Base-by-base conservation (phyloP, 1,140 invertebrate genomes). In the Aphelenchoides fujianensis region DNA sequence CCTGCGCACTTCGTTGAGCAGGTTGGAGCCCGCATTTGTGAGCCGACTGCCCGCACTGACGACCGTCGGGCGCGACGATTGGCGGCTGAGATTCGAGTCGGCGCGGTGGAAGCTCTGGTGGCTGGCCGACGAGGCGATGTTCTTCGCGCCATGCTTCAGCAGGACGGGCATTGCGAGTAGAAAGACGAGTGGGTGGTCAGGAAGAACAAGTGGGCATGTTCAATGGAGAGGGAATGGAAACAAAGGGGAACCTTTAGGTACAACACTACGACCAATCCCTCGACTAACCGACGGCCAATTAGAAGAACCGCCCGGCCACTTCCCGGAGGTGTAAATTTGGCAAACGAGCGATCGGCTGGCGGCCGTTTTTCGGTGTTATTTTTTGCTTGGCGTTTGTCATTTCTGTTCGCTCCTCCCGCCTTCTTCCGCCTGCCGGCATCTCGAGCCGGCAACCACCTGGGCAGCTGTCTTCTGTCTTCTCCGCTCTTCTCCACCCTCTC, bases 101-200 rank as follows among this genome's bases (percentile, higher is more conserved):
- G 63, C 63, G n/a, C 63, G 16, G 2, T 35, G 36, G 53, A 66
- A 36, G n/a, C 27, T 12, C 12, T 36, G 31, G 16, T 34, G 55
- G 53, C 63, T 66, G 32, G 12, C 32, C 34, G 32, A 66, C 12
- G 63, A 16, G 53, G 31, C 63, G 16, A 66, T 66, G 32, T 37
- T 31, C 34, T 66, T 66, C 36, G 32, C 36, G 12, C 63, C 63
- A 48, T 66, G 63, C 63, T 66, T 66, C 31, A 66, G 53, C 16
- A 66, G 31, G 32, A 66, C 63, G 12, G 63, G 63, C 63, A 66
- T 66, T 16, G 1, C 23, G 41, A 48, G n/a, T n/a, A n/a, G n/a
- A n/a, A n/a, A n/a, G n/a, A n/a, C n/a, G n/a, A n/a, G n/a, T n/a
- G n/a, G n/a, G n/a, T n/a, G n/a, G n/a, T n/a, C n/a, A n/a, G n/a